Conservation (phyloP, 1,140 invertebrate genomes). For the Bombus sylvicola region DNA sequence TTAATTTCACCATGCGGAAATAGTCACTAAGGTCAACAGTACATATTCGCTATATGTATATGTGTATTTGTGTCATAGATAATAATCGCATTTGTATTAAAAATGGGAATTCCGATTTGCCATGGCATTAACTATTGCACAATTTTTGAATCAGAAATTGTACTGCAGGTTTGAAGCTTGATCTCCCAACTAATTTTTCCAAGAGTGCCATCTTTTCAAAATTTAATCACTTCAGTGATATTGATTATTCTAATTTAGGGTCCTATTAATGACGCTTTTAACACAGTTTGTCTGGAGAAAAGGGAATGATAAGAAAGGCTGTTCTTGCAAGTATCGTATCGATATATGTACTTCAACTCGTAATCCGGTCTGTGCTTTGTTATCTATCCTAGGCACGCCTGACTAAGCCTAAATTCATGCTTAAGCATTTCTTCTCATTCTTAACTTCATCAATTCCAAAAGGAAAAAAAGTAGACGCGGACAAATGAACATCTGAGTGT, state of each 20-base stretch:
- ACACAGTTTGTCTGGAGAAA: no score
- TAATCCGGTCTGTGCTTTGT: no score
- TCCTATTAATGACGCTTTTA: no score
- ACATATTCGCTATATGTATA: background rate
- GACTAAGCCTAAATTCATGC: no score
- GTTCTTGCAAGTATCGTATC: no score
- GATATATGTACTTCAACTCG: no score
- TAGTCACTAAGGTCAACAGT: background rate
- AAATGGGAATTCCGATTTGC: background rate
- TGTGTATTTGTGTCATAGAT: background rate
- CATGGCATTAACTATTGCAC: background rate
- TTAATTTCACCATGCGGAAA: background rate
- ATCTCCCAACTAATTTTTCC: background rate
- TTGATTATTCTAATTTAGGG: background rate
- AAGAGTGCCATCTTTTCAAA: background rate
- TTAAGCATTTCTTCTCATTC: no score
- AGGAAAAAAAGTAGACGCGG: no score
- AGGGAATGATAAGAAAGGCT: no score
- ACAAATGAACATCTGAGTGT: no score
- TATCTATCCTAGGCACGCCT: no score
- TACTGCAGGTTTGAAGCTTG: background rate
- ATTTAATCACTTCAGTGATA: background rate
- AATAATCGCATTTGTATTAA: background rate
- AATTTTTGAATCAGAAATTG: background rate
- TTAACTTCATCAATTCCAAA: no score